These are phyloP conservation scores for Sebastolobus alascanus DNA, from an alignment of 2,797 vertebrate species.

Conservation along the genomic window DNA sequence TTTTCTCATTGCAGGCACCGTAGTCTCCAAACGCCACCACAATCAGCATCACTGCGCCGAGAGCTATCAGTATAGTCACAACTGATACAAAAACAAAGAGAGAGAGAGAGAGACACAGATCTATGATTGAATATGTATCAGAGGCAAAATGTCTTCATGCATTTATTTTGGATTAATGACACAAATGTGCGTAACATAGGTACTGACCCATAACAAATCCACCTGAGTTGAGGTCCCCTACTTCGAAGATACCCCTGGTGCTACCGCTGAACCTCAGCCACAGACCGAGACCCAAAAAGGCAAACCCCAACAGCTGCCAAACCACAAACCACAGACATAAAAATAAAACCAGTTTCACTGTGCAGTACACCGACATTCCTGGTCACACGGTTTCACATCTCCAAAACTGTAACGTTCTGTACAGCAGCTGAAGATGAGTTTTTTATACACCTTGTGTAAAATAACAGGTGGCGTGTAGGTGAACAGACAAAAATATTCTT, in stretches of 20 bases:
- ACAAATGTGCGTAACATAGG: rapidly evolving
- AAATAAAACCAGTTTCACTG: neutral
- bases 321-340: neutral
- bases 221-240: conserved; percentile 49
- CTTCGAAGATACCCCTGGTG: conserved; percentile 67
- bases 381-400: neutral
- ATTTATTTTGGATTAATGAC: neutral
- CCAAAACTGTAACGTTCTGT: neutral
- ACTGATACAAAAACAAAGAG: conserved; percentile 40
- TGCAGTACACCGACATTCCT: too few species aligned
- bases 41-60: conserved; percentile 72
- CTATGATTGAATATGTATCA: neutral
- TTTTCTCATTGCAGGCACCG: conserved; percentile 74
- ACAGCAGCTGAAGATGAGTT: neutral
- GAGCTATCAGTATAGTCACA: conserved; percentile 68
- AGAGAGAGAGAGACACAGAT: neutral
- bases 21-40: conserved; percentile 71
- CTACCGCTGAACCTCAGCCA: conserved; percentile 75
- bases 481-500: neutral
- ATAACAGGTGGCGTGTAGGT: neutral
- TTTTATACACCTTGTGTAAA: neutral
- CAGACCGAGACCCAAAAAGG: conserved; percentile 69
- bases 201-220: conserved; percentile 73
- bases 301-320: conserved; percentile 72
- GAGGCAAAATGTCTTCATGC: rapidly evolving